Evolutionary conservation across 2,113 vertebrate species (phyloP), one percentile per base, ranked within the genome.

Genomic region (Carassius gibelio): DNA sequence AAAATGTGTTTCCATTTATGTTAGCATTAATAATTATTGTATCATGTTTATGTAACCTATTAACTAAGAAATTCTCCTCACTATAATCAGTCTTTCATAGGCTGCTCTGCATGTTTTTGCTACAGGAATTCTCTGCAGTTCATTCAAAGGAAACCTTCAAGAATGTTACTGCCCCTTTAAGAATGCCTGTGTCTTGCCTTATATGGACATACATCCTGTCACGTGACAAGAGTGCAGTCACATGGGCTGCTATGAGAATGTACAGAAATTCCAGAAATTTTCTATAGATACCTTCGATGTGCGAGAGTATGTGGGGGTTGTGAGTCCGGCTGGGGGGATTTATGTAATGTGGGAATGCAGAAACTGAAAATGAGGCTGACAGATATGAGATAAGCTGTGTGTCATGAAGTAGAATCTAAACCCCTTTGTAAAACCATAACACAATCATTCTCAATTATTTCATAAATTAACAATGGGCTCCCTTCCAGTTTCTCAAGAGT

Each of bases 131-230:
- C 85, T 84, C 71, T 90, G 87, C 88, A 79, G 83, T 91, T 89
- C 86, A 90, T 91, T 89, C 81, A 89, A 55, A 86, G 79, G 81
- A 75, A 81, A 72, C 55, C 76, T 84, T 71, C 71, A 82, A 83
- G 61, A 82, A 71, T 64, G 90, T 71, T 76, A 80, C 89, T 94
- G 92, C 62, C 90, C 66, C 94, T 95, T 95, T 95, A 95, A 95
- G 93, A 88, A 84, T 83, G 90, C 90, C 91, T 93, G 92, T 92
- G 89, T 91, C 92, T 92, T 87, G 75, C 92, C 94, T 93, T 95
- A 92, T 94, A 92, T 94, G 94, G 94, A 52, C 89, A 84, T 87
- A 68, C 89, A 90, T 95, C 95, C 94, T 94, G 94, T 95, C 93
- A 95, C 90, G 93, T 95, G 95, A 94, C 90, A n/a, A 87, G 87